Percentiles rank a stretch among this genome's conserved stretches.
Conservation (phyloP, 2,113 vertebrate species). For the Rhodinocichla rosea region DNA sequence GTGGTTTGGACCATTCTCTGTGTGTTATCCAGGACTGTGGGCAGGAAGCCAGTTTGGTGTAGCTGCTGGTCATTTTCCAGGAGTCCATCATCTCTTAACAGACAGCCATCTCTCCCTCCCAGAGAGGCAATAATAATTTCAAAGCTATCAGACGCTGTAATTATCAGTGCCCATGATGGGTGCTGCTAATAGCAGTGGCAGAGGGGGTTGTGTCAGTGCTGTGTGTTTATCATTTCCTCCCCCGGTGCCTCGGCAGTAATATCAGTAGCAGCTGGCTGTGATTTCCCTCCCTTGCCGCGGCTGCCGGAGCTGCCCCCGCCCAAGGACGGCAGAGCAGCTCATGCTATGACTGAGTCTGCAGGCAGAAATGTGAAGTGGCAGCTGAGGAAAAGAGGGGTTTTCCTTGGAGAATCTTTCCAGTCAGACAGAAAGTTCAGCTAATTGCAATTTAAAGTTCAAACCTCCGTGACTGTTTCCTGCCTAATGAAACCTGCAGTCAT, state of each 20-base stretch:
- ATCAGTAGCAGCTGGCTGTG: constrained; percentile 1
- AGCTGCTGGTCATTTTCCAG: neutral
- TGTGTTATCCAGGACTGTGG: neutral
- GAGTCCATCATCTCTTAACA: neutral
- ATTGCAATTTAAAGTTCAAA: constrained; percentile 30
- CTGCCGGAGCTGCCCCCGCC: constrained; percentile 9
- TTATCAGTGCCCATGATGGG: neutral
- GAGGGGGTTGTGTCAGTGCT: neutral
- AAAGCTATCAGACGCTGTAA: neutral
- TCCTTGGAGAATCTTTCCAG: constrained; percentile 38
- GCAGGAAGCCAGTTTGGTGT: neutral
- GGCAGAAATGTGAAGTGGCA: neutral
- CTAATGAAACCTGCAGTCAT: neutral
- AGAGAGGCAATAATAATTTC: neutral
- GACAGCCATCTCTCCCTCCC: neutral
- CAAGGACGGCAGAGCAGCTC: neutral
- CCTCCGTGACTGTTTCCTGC: constrained; percentile 25
- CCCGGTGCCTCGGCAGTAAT: neutral
- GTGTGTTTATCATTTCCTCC: neutral
- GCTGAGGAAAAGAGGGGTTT: neutral
- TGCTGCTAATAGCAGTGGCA: neutral
- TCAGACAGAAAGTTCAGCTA: constrained; percentile 45
- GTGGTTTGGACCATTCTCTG: neutral
- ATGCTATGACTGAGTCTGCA: neutral
- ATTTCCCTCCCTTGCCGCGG: neutral